These are phyloP conservation scores for Etia nguti DNA, from an alignment of 2,113 vertebrate species.

Conservation along the genomic window DNA sequence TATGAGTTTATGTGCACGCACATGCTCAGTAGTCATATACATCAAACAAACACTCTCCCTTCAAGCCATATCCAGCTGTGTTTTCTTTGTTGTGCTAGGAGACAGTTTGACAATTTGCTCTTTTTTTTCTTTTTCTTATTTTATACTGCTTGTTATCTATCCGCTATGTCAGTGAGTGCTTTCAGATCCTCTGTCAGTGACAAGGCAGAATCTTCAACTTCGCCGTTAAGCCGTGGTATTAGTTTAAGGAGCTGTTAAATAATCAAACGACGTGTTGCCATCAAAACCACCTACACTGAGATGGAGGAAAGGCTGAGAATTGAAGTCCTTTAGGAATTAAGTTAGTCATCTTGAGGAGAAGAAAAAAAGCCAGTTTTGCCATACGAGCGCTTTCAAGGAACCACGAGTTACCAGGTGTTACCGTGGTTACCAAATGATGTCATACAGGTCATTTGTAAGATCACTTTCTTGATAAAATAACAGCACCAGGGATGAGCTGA, in stretches of 20 bases:
- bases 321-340: not conserved
- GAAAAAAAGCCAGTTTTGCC: not conserved
- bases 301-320: not conserved
- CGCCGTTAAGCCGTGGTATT: not conserved
- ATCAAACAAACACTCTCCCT: constrained; percentile 39
- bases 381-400: not conserved
- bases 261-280: not conserved
- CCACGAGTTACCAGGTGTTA: not conserved
- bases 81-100: constrained; percentile 20
- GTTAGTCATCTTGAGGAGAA: not conserved
- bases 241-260: not conserved
- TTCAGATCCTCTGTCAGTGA: not conserved
- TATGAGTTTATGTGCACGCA: not conserved
- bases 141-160: not conserved
- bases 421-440: not conserved
- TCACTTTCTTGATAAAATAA: not conserved
- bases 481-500: not conserved
- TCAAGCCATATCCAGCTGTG: constrained; percentile 7
- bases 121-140: not conserved
- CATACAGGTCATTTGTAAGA: not conserved
- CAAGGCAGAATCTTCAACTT: not conserved
- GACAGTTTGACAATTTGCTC: not conserved
- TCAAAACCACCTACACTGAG: not conserved
- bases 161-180: not conserved
- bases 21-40: constrained; percentile 8